phyloP scores from a whole-genome alignment of 2,888 invertebrate genomes.

The Cephus runcator region DNA sequence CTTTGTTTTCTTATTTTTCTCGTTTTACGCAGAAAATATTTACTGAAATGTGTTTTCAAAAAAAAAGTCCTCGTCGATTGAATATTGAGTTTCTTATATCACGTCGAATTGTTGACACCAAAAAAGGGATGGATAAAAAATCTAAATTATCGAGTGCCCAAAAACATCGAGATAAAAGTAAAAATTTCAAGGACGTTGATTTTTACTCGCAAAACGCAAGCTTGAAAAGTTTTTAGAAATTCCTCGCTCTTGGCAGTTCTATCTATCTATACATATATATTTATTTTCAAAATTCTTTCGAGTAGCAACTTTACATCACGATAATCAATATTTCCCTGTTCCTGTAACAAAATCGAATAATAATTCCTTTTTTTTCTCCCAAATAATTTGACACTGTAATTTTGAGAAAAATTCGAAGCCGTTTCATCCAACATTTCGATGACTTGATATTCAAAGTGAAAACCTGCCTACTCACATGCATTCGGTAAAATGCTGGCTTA shows the following conservation, averaged over 20 bases:
- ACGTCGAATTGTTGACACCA: too few species aligned
- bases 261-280: slow-evolving; percentile 13
- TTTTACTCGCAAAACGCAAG: neutral
- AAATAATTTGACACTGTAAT: neutral
- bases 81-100: too few species aligned
- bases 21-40: neutral
- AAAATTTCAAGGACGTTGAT: neutral
- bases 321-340: too few species aligned
- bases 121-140: too few species aligned
- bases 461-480: neutral
- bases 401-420: neutral
- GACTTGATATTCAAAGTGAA: neutral
- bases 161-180: too few species aligned
- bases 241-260: slow-evolving; percentile 45
- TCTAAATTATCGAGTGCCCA: too few species aligned
- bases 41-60: neutral
- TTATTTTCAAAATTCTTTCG: neutral
- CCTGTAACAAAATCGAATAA: neutral
- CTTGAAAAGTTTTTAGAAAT: slow-evolving; percentile 13
- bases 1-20: neutral
- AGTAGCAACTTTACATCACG: neutral
- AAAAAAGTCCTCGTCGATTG: neutral
- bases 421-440: neutral
- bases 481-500: neutral
- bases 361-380: neutral